Evolutionary conservation across 2,113 vertebrate species (phyloP).

Genomic region (Sorex araneus): DNA sequence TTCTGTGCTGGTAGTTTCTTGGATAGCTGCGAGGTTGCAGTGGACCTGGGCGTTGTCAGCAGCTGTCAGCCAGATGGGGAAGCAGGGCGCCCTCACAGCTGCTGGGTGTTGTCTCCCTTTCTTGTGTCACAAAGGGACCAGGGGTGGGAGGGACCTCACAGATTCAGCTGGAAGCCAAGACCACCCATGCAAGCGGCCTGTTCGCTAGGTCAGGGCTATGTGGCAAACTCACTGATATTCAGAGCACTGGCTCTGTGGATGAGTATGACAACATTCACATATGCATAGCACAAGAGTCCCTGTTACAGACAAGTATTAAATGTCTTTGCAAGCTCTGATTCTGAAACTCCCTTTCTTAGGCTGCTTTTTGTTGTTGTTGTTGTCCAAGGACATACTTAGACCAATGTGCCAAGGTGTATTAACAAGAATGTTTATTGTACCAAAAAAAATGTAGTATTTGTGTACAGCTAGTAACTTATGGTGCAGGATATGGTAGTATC

Average conservation of each 20-base stretch:
- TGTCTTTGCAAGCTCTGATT: background rate
- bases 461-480: background rate
- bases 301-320: background rate
- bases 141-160: background rate
- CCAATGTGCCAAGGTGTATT: constrained; percentile 30
- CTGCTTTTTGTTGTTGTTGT: constrained; percentile 3
- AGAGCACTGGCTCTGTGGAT: background rate
- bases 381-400: constrained; percentile 51
- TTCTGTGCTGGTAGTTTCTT: background rate
- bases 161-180: background rate
- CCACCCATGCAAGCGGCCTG: background rate
- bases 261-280: background rate
- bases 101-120: background rate
- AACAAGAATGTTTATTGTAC: constrained; percentile 60
- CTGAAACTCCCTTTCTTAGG: constrained; percentile 35
- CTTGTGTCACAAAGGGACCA: constrained; percentile 33
- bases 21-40: background rate
- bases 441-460: constrained; percentile 23
- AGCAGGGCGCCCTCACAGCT: background rate
- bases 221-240: background rate
- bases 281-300: background rate
- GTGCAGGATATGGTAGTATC: background rate
- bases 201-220: background rate
- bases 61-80: background rate
- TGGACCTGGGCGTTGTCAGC: background rate